Percentiles rank a stretch among this genome's conserved stretches.
These are phyloP conservation scores for Tridacna crocea DNA, from an alignment of 2,888 invertebrate genomes.

Conservation along the genomic window DNA sequence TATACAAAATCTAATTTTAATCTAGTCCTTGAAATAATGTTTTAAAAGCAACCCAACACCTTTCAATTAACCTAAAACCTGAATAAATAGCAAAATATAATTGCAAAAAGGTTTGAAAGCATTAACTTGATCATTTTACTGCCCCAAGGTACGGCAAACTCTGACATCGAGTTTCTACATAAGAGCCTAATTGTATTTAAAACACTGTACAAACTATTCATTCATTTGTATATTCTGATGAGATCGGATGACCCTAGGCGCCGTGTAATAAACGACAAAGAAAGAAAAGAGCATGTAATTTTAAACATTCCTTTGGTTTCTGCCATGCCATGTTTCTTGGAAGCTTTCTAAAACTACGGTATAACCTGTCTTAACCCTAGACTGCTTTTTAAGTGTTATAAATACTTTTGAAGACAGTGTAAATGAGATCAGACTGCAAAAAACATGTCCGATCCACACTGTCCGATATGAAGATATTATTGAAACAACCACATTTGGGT, in stretches of 20 bases:
- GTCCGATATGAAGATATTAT: no score
- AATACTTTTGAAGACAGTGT: no score
- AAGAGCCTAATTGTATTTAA: conserved; percentile 7
- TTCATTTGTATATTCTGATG: neutral
- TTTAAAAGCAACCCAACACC: conserved; percentile 14
- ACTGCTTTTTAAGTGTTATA: no score
- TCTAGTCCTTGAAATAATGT: conserved; percentile 12
- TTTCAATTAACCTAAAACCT: conserved; percentile 10
- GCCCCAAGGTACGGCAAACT: neutral
- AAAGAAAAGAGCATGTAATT: no score
- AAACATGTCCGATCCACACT: no score
- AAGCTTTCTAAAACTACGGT: no score
- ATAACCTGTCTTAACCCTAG: no score
- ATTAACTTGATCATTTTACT: conserved; percentile 8
- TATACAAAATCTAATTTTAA: neutral
- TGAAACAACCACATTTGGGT: no score
- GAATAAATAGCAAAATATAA: conserved; percentile 13
- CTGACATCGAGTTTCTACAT: neutral
- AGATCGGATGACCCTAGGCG: neutral
- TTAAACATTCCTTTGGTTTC: no score
- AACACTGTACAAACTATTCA: neutral
- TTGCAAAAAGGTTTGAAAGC: neutral
- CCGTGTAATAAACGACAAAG: neutral
- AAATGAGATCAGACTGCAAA: no score
- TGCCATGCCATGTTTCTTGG: no score